Evolutionary conservation across 2,888 invertebrate species (phyloP).

Genomic region (Campoletis raptor): DNA sequence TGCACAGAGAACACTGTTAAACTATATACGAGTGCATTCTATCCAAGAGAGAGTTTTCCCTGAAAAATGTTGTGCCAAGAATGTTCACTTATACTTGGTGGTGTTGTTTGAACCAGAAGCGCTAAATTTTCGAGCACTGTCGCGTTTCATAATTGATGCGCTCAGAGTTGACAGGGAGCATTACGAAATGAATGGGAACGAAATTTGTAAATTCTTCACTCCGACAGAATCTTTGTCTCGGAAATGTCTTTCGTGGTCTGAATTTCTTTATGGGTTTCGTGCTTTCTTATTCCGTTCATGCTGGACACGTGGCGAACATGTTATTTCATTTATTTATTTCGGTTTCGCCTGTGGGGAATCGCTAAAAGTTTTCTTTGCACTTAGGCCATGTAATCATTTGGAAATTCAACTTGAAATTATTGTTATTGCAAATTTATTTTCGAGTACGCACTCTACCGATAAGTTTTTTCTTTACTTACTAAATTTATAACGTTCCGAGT

Average conservation of each 20-base stretch:
- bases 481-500: background rate
- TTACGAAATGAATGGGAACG: background rate
- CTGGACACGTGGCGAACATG: background rate
- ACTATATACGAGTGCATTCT: conserved; percentile 4
- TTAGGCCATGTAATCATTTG: background rate
- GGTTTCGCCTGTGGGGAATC: background rate
- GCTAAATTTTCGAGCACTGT: conserved; percentile 16
- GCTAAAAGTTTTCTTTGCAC: background rate
- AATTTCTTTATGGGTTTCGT: background rate
- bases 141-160: conserved; percentile 39
- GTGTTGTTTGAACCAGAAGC: conserved; percentile 8
- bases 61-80: conserved; percentile 37
- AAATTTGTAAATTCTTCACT: conserved; percentile 8
- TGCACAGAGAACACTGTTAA: background rate
- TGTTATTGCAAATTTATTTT: background rate
- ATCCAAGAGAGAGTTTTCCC: conserved; percentile 1
- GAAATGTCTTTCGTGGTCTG: background rate
- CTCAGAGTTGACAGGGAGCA: conserved; percentile 6
- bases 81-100: conserved; percentile 25
- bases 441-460: background rate
- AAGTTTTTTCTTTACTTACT: background rate
- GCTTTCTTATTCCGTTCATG: background rate
- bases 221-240: background rate
- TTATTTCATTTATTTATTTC: background rate
- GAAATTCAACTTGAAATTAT: background rate